Conservation (phyloP, 1,140 invertebrate genomes). For the Ooceraea biroi region DNA sequence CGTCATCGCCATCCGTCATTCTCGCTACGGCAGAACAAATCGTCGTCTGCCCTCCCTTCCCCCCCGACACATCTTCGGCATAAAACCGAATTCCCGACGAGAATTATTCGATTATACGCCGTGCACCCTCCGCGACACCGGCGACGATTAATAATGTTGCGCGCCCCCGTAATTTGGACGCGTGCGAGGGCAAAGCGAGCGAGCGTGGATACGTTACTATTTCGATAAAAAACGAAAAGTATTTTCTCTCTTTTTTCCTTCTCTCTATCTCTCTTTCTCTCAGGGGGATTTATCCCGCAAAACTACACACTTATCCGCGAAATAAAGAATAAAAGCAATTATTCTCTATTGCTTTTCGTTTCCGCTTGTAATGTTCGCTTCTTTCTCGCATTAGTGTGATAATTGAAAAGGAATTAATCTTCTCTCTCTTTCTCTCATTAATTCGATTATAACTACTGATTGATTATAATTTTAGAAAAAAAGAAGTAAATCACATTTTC, state of each 20-base stretch:
- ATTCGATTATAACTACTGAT: neutral
- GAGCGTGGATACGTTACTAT: neutral
- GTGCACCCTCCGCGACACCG: neutral
- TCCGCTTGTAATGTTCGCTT: neutral
- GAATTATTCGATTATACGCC: conserved; percentile 70
- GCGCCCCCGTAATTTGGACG: too few relatives aligned
- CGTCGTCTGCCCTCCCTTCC: neutral
- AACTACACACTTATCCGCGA: conserved; percentile 3
- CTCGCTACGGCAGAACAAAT: conserved; percentile 28
- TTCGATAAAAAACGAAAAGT: neutral
- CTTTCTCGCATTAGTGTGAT: neutral
- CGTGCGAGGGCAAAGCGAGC: too few relatives aligned
- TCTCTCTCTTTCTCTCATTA: too few relatives aligned
- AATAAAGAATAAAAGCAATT: neutral
- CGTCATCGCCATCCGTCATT: conserved; percentile 77
- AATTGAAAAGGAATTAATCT: too few relatives aligned
- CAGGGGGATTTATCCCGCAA: neutral
- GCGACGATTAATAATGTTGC: conserved; percentile 52
- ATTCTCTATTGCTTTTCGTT: neutral
- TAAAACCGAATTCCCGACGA: conserved; percentile 69
- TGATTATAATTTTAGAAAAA: neutral
- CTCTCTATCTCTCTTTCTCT: too few relatives aligned
- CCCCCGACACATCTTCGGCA: conserved; percentile 17
- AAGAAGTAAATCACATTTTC: neutral
- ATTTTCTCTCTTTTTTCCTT: neutral